Evolutionary conservation across 2,888 invertebrate genomes (phyloP).

Genomic region (Polylopha cassiicola): DNA sequence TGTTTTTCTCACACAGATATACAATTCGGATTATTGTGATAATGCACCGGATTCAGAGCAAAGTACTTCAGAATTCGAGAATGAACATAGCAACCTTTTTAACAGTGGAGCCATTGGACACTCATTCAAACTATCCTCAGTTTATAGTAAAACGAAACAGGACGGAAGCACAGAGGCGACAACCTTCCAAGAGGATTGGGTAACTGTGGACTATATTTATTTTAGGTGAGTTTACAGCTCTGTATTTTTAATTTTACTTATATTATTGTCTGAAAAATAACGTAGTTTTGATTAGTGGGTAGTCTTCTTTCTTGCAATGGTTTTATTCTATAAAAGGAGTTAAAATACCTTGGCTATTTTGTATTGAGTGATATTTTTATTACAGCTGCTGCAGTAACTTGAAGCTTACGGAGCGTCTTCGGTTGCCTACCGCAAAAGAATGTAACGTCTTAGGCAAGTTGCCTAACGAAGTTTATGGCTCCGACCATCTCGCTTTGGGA

Average conservation of each 20-base stretch:
- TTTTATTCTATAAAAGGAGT: too few species aligned
- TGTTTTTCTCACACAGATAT: conserved; percentile 40
- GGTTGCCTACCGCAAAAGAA: conserved; percentile 80
- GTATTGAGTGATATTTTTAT: conserved; percentile 45
- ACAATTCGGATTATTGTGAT: conserved; percentile 44
- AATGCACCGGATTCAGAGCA: background rate
- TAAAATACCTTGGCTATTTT: background rate
- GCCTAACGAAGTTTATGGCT: conserved; percentile 86
- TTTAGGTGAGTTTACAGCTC: conserved; percentile 82
- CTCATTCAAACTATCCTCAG: conserved; percentile 81
- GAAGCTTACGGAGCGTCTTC: conserved; percentile 78
- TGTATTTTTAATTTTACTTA: too few species aligned
- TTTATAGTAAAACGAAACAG: conserved; percentile 76
- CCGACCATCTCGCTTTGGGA: conserved; percentile 90
- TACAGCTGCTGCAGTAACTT: conserved; percentile 58
- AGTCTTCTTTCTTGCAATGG: too few species aligned
- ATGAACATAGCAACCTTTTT: conserved; percentile 57
- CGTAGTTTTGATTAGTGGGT: too few species aligned
- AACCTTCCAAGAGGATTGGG: conserved; percentile 85
- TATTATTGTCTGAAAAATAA: too few species aligned
- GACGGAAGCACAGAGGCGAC: conserved; percentile 79
- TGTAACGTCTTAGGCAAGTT: conserved; percentile 76
- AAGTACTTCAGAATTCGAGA: background rate
- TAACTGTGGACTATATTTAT: conserved; percentile 95
- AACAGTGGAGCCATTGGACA: conserved; percentile 81